A percentile compares a stretch with the other conserved stretches of the same genome.
These are phyloP conservation scores for Colaptes auratus DNA, from an alignment of 2,113 vertebrate species.

Conservation along the genomic window DNA sequence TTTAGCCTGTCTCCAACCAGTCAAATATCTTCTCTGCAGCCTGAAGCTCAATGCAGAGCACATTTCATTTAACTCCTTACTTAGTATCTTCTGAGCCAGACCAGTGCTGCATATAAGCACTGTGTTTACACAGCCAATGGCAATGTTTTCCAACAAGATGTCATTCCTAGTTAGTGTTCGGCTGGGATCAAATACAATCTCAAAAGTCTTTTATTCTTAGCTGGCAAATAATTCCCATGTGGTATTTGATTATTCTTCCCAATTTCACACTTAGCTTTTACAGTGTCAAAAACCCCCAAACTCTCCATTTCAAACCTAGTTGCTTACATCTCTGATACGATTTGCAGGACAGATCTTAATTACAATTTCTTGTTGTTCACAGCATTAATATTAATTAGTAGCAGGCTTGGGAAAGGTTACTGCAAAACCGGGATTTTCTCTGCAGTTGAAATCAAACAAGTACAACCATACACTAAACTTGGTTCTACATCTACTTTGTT, in stretches of 20 bases:
- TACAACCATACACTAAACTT: neutral
- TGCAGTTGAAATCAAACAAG: neutral
- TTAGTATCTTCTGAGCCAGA: neutral
- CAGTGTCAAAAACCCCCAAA: neutral
- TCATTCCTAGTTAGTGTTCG: neutral
- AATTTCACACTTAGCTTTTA: neutral
- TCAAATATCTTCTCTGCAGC: neutral
- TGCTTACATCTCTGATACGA: neutral
- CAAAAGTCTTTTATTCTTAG: neutral
- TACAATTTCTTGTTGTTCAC: neutral
- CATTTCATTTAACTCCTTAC: neutral
- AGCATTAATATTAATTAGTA: neutral
- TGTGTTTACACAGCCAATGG: neutral
- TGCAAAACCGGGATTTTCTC: neutral
- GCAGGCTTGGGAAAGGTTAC: neutral
- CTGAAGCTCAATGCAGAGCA: neutral
- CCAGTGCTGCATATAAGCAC: neutral
- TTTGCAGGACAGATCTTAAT: neutral
- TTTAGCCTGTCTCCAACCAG: neutral
- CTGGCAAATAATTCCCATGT: neutral
- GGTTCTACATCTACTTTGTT: neutral
- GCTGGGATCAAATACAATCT: neutral
- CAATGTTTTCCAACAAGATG: slow-evolving; percentile 10
- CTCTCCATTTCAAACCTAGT: neutral
- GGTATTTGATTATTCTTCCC: neutral